Evolutionary conservation across 2,113 vertebrate species (phyloP).

Genomic region (Jacana jacana): DNA sequence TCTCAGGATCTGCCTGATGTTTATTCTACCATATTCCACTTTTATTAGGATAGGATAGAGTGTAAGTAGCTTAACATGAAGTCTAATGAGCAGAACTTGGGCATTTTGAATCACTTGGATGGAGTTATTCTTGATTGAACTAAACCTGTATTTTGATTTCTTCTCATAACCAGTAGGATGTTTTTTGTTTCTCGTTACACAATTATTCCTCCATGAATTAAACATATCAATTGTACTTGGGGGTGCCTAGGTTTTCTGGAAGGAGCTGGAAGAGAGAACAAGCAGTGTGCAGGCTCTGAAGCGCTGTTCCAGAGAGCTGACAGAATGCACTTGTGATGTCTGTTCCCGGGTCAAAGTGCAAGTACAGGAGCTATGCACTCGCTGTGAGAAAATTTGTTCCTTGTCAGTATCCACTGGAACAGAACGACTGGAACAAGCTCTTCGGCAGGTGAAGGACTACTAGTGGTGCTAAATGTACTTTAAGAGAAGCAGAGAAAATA

Average conservation of each 20-base stretch:
- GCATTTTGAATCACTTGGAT: not conserved
- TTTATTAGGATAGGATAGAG: not conserved
- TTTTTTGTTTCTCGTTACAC: not conserved
- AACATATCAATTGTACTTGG: not conserved
- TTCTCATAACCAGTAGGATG: not conserved
- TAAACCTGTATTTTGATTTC: not conserved
- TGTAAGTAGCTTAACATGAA: not conserved
- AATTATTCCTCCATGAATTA: not conserved
- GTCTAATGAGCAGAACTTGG: not conserved
- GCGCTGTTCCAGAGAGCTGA: slow-evolving; percentile 90
- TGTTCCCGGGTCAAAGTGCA: slow-evolving; percentile 97
- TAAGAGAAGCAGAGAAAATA: not conserved
- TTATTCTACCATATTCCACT: not conserved
- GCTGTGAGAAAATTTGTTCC: slow-evolving; percentile 96
- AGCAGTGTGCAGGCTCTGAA: slow-evolving; percentile 93
- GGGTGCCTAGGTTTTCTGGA: slow-evolving; percentile 89
- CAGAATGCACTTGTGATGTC: slow-evolving; percentile 90
- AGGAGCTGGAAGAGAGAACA: slow-evolving; percentile 93
- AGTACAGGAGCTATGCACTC: slow-evolving; percentile 93
- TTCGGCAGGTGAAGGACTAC: slow-evolving; percentile 82
- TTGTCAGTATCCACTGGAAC: slow-evolving; percentile 94
- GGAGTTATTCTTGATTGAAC: not conserved
- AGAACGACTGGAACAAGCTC: slow-evolving; percentile 90
- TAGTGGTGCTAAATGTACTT: not conserved
- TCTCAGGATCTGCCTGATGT: not conserved